Evolutionary conservation across 2,888 invertebrate genomes (phyloP), one percentile per base, ranked within the genome.

Genomic region (Lasioglossum villosulum): DNA sequence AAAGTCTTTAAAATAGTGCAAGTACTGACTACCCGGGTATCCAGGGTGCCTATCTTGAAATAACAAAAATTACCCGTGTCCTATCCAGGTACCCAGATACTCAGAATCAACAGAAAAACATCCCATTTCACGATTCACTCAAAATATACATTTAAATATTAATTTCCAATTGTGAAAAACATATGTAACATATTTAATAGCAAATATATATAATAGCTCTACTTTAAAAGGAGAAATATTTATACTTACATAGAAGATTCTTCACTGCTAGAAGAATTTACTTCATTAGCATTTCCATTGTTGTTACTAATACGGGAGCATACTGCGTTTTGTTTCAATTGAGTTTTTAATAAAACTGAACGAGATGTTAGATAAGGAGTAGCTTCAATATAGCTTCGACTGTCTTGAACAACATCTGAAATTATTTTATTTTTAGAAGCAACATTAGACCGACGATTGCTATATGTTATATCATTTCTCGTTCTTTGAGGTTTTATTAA

Each of bases 281-380:
- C 6, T 71, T 75, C 56, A 23, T 16, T 37, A 81, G 6, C 23
- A 19, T 59, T 1, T 42, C 23, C 19, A 4, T 42, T n/a, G 3
- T n/a, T n/a, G 16, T 56, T 27, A 59, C 81, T 78, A 39, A 66
- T 81, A n/a, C 12, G n/a, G 12, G 56, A 56, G n/a, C n/a, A 56
- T 39, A 72, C 37, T 59, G 81, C 80, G 37, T 84, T 89, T 66
- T 86, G 78, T 86, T 82, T 90, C 12, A 90, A 87, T 59, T 87
- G 91, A 30, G 92, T 89, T 88, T 81, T 92, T 48, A 91, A 83
- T 8, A 93, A 63, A 72, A 90, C 82, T 39, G 93, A 93, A 34
- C 90, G 90, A 80, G 89, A 91, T 27, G 84, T 80, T n/a, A 91
- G 92, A 86, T 85, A 92, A 5, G 94, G 94, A 37, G 94, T 94